Evolutionary conservation across 2,888 invertebrate species (phyloP), one percentile per base, ranked within the genome.

Genomic region (Fabriciana adippe): DNA sequence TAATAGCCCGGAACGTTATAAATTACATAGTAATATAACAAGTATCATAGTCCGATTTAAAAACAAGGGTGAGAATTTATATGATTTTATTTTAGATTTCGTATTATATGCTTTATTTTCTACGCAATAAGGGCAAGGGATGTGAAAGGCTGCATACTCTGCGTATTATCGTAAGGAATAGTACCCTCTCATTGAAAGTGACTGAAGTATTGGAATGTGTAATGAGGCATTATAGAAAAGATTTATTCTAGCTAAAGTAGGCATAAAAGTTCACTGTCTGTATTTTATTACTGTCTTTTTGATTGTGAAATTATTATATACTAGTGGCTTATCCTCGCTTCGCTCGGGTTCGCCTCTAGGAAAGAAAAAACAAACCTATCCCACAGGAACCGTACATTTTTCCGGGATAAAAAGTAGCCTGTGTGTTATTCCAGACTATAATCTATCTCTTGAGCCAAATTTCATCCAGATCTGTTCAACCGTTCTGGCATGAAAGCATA

Each of bases 1-100:
- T 85, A 83, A 84, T 83, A 79, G 80, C 70, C 78, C 81, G 77
- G 83, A 82, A 82, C 82, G 83, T 81, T 80, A 82, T 85, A 83
- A 84, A 84, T 82, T 79, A 77, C 76, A 67, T 50, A 70, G 69
- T 67, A 71, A 73, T 64, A 67, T 8, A 41, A 73, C 73, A 74
- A 76, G 72, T 72, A 75, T 73, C 76, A 75, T 70, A 67, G 57
- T 62, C 73, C 71, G 72, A 76, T 77, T 74, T 76, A 73, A 76
- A 78, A 79, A 78, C 75, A 76, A 73, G 78, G 78, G 76, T 72
- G 71, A 60, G 47, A 74, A 68, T 70, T 63, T 72, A 66, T 64
- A 55, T n/a, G 48, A 26, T 16, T 59, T 26, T 15, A 11, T 15
- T 31, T 18, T 53, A 14, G 13, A 41, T 18, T 45, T 54, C 15